Evolutionary conservation across 2,797 vertebrate species (phyloP), one percentile per base, ranked within the genome.

Genomic region (Syncerus caffer): DNA sequence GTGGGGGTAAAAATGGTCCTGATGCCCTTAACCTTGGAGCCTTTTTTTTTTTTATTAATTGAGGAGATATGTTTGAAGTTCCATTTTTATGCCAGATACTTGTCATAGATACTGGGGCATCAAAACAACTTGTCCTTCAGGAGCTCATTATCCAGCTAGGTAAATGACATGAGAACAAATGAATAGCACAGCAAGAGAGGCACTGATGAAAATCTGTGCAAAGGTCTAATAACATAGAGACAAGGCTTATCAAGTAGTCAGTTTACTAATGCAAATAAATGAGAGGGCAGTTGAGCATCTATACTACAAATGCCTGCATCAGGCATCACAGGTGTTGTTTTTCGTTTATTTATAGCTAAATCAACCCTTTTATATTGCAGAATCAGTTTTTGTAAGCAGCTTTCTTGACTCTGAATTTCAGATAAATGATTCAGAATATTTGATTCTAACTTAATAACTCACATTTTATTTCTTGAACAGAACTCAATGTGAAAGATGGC

Each of bases 81-180:
- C 10, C 23, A 92, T 85, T 42, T 58, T 86, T 79, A 62, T 50
- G 12, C 25, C 23, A 95, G 31, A 85, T 34, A 92, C n/a, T 4
- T 4, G 27, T 74, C 45, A 31, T 19, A 62, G 17, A 17, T 64
- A 58, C 21, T 84, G 21, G n/a, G 3, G 47, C 90, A 93, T n/a
- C 60, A 82, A 96, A 91, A 74, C 55, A 91, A 50, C 58, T 31
- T 58, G 3, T 71, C 42, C 14, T 87, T 71, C 29, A 93, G 88
- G 23, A 95, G 13, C 38, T 96, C 38, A 12, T 58, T 93, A 89
- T 34, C 16, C 50, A 90, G 16, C 29, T 88, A 62, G 38, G 23
- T 64, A 95, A 92, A 85, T 57, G 92, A 57, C 45, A 78, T 45
- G 34, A 78, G 95, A 71, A 58, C n/a, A 96, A 92, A 93, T 64